Evolutionary conservation across 2,797 vertebrate genomes (phyloP).

Genomic region (Apodemus agrarius): DNA sequence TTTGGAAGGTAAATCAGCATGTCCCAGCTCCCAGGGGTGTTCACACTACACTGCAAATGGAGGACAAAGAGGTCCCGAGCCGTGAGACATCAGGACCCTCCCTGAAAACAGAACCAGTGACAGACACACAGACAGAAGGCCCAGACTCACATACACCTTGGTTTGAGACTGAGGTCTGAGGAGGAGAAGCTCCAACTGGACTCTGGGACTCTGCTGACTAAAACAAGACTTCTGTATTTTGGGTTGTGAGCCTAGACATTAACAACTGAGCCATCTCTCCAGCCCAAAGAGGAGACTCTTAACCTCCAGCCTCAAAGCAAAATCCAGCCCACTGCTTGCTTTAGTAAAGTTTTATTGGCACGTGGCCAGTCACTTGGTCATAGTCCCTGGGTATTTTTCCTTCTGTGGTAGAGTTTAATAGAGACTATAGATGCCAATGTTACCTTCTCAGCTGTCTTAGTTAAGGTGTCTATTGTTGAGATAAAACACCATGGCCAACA

Average conservation of each 20-base stretch:
- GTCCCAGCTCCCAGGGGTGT: not conserved
- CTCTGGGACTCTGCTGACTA: not conserved
- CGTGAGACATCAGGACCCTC: not conserved
- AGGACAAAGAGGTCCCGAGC: not conserved
- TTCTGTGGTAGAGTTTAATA: not conserved
- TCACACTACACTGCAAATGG: not conserved
- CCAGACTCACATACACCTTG: not conserved
- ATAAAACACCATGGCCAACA: not conserved
- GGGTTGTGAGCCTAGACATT: not conserved
- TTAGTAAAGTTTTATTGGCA: not conserved
- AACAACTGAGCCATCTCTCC: not conserved
- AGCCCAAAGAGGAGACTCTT: not conserved
- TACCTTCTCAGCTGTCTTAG: not conserved
- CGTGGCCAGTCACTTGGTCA: not conserved
- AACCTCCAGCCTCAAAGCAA: not conserved
- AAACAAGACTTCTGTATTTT: not conserved
- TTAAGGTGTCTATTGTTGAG: not conserved
- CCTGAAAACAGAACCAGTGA: not conserved
- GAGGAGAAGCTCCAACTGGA: not conserved
- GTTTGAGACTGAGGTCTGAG: not conserved
- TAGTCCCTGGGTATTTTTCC: not conserved
- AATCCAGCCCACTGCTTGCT: not conserved
- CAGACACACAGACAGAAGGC: not conserved
- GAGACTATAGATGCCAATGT: not conserved
- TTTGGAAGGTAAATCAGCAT: not conserved